A percentile compares a stretch with the other conserved stretches of the same genome.
Conservation (phyloP, 2,888 invertebrate species). For the Metacarcinus magister region DNA sequence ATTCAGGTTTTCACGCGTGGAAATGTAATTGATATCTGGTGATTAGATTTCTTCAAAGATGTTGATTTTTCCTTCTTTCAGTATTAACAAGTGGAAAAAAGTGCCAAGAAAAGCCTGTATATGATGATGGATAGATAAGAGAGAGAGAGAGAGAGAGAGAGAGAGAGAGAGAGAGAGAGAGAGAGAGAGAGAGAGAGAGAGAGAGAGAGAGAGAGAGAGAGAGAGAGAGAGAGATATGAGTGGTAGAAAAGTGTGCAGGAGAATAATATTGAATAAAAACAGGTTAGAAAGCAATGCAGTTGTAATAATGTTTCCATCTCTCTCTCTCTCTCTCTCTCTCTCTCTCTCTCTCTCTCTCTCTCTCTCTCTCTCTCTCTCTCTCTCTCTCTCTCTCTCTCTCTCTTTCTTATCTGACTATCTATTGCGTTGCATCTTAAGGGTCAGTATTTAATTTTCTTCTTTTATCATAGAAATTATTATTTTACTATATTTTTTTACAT, state of each 20-base stretch:
- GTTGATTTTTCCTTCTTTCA: background rate
- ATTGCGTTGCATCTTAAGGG: background rate
- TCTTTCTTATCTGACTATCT: background rate
- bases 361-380: background rate
- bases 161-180: too few relatives aligned
- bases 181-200: too few relatives aligned
- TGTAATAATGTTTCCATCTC: background rate
- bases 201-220: too few relatives aligned
- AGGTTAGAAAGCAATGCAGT: background rate
- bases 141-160: too few relatives aligned
- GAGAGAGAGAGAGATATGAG: too few relatives aligned
- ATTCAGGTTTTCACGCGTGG: background rate
- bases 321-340: slow-evolving; percentile 26
- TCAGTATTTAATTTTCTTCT: background rate
- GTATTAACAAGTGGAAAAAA: too few relatives aligned
- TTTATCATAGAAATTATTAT: background rate
- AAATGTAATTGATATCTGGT: too few relatives aligned
- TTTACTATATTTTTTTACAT: background rate
- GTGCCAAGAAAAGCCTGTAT: too few relatives aligned
- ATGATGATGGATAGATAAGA: too few relatives aligned
- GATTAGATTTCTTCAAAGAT: too few relatives aligned
- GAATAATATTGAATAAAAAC: too few relatives aligned
- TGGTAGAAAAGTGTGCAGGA: too few relatives aligned
- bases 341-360: slow-evolving; percentile 26
- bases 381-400: background rate